A percentile compares a stretch with the other conserved stretches of the same genome.
Conservation (phyloP, 2,888 invertebrate species). For the Troides aeacus region DNA sequence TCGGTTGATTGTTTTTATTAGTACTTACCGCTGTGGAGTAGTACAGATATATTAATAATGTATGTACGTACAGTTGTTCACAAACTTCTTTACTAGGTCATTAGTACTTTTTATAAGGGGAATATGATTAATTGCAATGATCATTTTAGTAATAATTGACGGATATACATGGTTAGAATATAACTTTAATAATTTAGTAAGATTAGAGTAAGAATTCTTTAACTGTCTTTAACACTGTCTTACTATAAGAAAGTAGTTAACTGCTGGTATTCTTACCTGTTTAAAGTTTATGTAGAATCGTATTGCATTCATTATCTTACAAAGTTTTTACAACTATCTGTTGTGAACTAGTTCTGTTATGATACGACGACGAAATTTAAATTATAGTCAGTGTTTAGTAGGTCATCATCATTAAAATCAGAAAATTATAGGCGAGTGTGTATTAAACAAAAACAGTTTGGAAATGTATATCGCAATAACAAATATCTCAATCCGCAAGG, state of each 20-base stretch:
- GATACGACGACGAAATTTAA: background rate
- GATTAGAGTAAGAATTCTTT: background rate
- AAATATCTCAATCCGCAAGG: conserved; percentile 26
- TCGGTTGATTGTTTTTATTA: background rate
- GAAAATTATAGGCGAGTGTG: background rate
- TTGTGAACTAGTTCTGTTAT: too few relatives aligned
- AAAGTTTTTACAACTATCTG: too few relatives aligned
- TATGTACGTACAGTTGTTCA: background rate
- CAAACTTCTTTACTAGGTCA: background rate
- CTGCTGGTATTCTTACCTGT: too few relatives aligned
- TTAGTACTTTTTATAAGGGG: background rate
- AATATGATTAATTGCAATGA: background rate
- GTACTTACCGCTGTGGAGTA: background rate
- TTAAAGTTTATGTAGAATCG: too few relatives aligned
- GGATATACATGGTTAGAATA: background rate
- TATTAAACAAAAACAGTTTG: conserved; percentile 9
- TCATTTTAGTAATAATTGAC: background rate
- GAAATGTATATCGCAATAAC: conserved; percentile 15
- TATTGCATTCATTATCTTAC: too few relatives aligned
- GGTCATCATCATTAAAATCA: background rate
- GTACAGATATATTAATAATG: background rate
- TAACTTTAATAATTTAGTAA: background rate
- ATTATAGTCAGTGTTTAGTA: background rate
- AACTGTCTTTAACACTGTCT: too few relatives aligned
- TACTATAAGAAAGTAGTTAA: too few relatives aligned